Conservation (phyloP, 2,888 invertebrate genomes). For the Eupithecia inturbata region DNA sequence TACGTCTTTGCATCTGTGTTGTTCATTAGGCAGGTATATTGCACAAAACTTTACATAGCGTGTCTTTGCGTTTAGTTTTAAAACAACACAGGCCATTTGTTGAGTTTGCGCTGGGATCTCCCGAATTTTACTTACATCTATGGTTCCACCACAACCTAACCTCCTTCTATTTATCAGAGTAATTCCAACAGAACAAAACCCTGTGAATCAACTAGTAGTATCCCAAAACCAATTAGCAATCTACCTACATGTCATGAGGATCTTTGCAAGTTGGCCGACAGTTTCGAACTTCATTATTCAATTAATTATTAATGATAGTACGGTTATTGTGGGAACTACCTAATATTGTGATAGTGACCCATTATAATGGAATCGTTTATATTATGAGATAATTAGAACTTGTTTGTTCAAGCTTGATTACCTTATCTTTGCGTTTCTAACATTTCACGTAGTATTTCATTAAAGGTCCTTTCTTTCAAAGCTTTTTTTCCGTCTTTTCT, state of each 20-base stretch:
- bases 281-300: slow-evolving; percentile 54
- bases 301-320: slow-evolving; percentile 57
- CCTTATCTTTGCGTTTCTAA: neutral
- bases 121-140: too few species aligned
- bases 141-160: too few species aligned
- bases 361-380: slow-evolving; percentile 36
- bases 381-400: neutral
- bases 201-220: neutral
- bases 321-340: slow-evolving; percentile 36
- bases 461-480: neutral
- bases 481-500: neutral
- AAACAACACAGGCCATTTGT: too few species aligned
- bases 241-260: slow-evolving; percentile 19
- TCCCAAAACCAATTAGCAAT: slow-evolving; percentile 29
- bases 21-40: too few species aligned
- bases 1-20: too few species aligned
- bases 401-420: neutral
- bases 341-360: neutral
- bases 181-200: neutral
- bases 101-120: too few species aligned
- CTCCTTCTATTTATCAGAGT: neutral
- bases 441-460: neutral
- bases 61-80: too few species aligned
- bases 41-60: too few species aligned
- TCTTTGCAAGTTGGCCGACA: slow-evolving; percentile 37